Conservation (phyloP, 2,113 vertebrate species). For the Pseudorectes ferrugineus region DNA sequence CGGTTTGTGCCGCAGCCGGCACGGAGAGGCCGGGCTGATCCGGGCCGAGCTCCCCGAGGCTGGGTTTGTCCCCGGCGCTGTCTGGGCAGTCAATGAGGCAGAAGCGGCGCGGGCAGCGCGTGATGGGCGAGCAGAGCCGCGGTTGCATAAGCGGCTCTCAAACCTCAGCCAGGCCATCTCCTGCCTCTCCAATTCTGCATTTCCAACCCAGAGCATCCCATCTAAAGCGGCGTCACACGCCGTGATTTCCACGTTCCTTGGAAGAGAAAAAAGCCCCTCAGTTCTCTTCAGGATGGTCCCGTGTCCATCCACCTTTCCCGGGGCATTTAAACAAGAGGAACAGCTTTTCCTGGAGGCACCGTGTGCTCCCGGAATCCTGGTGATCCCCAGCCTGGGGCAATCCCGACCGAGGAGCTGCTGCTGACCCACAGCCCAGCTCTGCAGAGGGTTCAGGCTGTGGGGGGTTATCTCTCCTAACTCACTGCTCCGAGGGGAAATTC, state of each 20-base stretch:
- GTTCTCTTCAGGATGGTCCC: background rate
- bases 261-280: fast-evolving
- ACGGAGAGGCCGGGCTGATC: background rate
- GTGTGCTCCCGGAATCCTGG: background rate
- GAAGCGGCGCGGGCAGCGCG: background rate
- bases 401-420: background rate
- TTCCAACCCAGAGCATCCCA: background rate
- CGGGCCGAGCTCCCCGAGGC: background rate
- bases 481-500: background rate
- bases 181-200: background rate
- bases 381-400: background rate
- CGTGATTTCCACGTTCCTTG: background rate
- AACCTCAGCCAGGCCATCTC: background rate
- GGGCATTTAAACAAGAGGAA: background rate
- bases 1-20: background rate
- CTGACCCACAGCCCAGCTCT: background rate
- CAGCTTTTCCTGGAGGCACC: background rate
- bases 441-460: background rate
- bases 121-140: background rate
- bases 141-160: background rate
- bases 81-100: background rate
- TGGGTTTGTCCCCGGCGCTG: background rate
- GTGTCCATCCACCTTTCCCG: fast-evolving
- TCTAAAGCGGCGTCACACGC: background rate
- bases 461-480: background rate